phyloP scores from a whole-genome alignment of 2,113 vertebrate species.

The Melanerpes aurifrons region DNA sequence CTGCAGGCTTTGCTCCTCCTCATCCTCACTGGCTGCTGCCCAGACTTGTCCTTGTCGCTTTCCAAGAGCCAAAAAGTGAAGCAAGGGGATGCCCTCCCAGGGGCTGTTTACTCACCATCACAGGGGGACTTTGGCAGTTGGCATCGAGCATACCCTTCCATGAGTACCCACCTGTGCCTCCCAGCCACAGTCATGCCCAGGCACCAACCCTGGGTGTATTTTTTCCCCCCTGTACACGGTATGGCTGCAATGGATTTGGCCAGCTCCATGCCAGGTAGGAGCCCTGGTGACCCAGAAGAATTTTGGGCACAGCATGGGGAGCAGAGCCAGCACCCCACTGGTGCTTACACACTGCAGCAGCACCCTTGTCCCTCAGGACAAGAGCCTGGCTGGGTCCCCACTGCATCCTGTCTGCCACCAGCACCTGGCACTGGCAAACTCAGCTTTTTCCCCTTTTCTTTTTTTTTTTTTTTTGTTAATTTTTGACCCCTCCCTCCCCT shows the following conservation, averaged over 20 bases:
- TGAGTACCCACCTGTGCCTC: background rate
- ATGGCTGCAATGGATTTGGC: background rate
- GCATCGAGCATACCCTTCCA: background rate
- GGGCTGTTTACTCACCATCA: background rate
- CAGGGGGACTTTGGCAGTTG: background rate
- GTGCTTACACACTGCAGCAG: background rate
- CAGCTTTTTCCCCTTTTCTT: rapidly evolving
- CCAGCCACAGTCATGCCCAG: background rate
- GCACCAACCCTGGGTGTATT: background rate
- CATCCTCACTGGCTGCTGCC: background rate
- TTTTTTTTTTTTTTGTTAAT: background rate
- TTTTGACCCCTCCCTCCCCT: background rate
- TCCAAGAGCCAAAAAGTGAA: background rate
- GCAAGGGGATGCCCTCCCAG: background rate
- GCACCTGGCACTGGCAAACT: background rate
- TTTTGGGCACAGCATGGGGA: background rate
- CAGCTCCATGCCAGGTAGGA: background rate
- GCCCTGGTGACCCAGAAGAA: background rate
- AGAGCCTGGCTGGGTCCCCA: rapidly evolving
- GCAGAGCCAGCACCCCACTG: background rate
- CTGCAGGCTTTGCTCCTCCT: background rate
- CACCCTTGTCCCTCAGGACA: background rate
- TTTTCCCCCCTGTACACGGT: background rate
- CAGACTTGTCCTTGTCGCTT: background rate
- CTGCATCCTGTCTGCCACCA: background rate